Percentiles rank a stretch among this genome's conserved stretches.
Evolutionary conservation across 30 jellyfish, hydroid and myxozoan genomes (phyloP).

Genomic region (Turritopsis rubra): DNA sequence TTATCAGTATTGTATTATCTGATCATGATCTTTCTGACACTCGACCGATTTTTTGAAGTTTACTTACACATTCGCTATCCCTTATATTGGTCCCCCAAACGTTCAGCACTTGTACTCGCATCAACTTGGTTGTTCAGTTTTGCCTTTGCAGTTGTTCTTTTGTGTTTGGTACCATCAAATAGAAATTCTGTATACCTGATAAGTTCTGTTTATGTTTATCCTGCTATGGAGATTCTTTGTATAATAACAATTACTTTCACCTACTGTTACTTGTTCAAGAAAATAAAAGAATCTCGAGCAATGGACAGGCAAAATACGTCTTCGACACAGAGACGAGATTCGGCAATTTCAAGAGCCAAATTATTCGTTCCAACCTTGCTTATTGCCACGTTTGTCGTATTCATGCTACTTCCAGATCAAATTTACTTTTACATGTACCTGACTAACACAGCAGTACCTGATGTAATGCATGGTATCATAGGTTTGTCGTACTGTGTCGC

Average conservation of each 20-base stretch:
- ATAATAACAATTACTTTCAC: neutral
- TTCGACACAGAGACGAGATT: neutral
- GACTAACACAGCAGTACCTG: neutral
- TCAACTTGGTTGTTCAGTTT: neutral
- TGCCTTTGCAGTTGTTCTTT: neutral
- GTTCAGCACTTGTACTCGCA: neutral
- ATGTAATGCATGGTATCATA: neutral
- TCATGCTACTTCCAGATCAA: slow-evolving; percentile 7
- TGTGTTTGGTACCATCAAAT: neutral
- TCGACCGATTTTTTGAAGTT: neutral
- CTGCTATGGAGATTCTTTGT: neutral
- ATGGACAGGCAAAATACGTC: neutral
- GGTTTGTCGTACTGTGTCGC: neutral
- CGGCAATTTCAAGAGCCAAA: neutral
- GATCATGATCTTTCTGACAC: neutral
- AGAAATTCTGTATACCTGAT: neutral
- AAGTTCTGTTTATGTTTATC: neutral
- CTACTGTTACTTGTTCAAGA: neutral
- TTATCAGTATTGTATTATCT: neutral
- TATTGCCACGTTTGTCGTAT: neutral
- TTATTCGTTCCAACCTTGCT: slow-evolving; percentile 3
- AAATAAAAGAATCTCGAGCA: neutral
- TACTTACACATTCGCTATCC: neutral
- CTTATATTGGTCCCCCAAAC: neutral
- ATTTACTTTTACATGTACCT: slow-evolving; percentile 6